phyloP scores from a whole-genome alignment of 2,888 invertebrate species.

The Labia minor region DNA sequence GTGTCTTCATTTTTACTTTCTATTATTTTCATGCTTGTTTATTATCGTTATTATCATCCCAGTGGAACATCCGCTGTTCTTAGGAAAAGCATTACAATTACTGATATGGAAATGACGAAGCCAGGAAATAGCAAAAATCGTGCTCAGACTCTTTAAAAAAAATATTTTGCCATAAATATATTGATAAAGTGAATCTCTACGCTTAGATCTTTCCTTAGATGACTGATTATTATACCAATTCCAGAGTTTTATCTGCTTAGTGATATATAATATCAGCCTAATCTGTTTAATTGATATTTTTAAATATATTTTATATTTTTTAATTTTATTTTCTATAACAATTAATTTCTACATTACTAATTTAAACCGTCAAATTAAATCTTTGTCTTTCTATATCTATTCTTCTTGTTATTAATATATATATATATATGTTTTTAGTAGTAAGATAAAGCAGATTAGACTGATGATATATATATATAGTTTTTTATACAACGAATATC shows the following conservation, averaged over 20 bases:
- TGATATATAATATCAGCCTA: background rate
- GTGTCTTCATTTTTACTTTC: conserved; percentile 36
- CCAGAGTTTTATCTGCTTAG: conserved; percentile 2
- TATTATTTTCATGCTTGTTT: conserved; percentile 36
- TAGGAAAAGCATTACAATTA: conserved; percentile 21
- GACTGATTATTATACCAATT: background rate
- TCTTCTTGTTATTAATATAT: too few species aligned
- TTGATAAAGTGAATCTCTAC: background rate
- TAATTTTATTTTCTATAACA: too few species aligned
- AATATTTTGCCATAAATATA: background rate
- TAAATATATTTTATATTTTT: too few species aligned
- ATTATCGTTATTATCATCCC: conserved; percentile 40
- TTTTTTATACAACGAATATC: conserved; percentile 6
- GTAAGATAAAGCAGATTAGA: too few species aligned
- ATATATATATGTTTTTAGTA: too few species aligned
- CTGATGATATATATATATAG: too few species aligned
- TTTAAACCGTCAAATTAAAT: too few species aligned
- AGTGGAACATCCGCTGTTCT: conserved; percentile 29
- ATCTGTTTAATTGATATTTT: too few species aligned
- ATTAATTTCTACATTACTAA: too few species aligned
- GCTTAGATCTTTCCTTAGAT: background rate
- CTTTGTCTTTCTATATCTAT: too few species aligned
- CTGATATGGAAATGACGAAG: conserved; percentile 14
- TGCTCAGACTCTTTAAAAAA: conserved; percentile 3
- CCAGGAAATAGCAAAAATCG: conserved; percentile 13